These are phyloP conservation scores for Yponomeuta malinellus DNA, from an alignment of 2,888 invertebrate genomes.

Conservation along the genomic window DNA sequence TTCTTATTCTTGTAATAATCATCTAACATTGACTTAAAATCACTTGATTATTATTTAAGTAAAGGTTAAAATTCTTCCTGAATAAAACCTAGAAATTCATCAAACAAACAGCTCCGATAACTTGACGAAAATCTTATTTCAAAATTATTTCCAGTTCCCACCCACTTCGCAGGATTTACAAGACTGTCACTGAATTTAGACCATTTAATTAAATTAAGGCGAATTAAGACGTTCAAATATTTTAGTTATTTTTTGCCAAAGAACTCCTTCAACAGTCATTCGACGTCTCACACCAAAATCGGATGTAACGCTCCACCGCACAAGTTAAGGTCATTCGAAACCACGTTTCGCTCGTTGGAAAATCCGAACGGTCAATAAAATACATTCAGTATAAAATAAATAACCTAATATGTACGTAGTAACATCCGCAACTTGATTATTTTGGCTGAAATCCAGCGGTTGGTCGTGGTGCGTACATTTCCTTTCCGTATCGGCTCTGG, in stretches of 20 bases:
- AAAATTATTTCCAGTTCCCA: neutral
- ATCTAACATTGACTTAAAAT: neutral
- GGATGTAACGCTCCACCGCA: neutral
- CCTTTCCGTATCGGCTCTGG: constrained; percentile 38
- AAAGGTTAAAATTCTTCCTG: too few species aligned
- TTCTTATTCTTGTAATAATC: too few species aligned
- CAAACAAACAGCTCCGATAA: too few species aligned
- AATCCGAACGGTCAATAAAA: constrained; percentile 8
- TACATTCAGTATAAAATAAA: constrained; percentile 39
- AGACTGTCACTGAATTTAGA: neutral
- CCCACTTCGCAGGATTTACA: neutral
- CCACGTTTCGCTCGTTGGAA: constrained; percentile 4
- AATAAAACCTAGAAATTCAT: too few species aligned
- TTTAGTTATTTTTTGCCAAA: neutral
- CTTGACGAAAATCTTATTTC: neutral
- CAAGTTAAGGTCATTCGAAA: constrained; percentile 4
- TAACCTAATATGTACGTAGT: constrained; percentile 43
- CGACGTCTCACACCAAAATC: constrained; percentile 7
- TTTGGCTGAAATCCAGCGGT: constrained; percentile 55
- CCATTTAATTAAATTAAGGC: neutral
- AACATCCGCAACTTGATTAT: constrained; percentile 55
- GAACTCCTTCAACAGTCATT: neutral
- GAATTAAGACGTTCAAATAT: neutral
- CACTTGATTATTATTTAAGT: neutral
- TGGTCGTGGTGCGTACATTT: constrained; percentile 28